Conservation (phyloP, 2,888 invertebrate species). For the Morinoia aosen region DNA sequence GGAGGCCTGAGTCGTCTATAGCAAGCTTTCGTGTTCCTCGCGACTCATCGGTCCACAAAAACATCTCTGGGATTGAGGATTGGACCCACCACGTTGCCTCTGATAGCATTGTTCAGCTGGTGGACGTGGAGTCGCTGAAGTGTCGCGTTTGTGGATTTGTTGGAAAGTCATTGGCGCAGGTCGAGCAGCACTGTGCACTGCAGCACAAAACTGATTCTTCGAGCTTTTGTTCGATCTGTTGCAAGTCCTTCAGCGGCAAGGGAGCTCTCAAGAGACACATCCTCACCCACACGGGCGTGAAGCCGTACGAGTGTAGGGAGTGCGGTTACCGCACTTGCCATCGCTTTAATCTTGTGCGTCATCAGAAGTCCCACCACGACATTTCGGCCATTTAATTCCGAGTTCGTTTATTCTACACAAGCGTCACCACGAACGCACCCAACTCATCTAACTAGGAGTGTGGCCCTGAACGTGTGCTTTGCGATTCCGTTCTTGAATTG, state of each 20-base stretch:
- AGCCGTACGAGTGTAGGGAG: conserved; percentile 40
- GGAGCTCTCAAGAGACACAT: conserved; percentile 51
- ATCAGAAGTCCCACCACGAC: conserved; percentile 39
- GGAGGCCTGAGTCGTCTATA: conserved; percentile 18
- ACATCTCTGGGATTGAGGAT: not conserved
- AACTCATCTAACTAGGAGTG: no score
- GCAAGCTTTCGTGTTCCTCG: not conserved
- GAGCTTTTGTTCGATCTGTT: conserved; percentile 38
- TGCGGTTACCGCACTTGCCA: conserved; percentile 35
- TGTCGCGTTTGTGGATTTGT: conserved; percentile 12
- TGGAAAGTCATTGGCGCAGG: not conserved
- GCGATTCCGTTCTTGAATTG: no score
- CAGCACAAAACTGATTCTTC: not conserved
- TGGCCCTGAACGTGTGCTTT: no score
- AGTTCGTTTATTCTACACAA: no score
- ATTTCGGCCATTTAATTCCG: not conserved
- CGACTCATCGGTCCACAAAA: not conserved
- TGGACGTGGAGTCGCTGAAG: not conserved
- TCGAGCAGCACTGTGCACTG: conserved; percentile 17
- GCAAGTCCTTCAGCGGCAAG: conserved; percentile 6
- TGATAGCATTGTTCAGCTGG: not conserved
- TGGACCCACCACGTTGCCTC: not conserved
- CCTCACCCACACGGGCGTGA: conserved; percentile 34
- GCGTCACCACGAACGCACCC: no score
- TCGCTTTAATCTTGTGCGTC: conserved; percentile 29